Conservation (phyloP, 2,888 invertebrate species). For the Cybosia mesomella region DNA sequence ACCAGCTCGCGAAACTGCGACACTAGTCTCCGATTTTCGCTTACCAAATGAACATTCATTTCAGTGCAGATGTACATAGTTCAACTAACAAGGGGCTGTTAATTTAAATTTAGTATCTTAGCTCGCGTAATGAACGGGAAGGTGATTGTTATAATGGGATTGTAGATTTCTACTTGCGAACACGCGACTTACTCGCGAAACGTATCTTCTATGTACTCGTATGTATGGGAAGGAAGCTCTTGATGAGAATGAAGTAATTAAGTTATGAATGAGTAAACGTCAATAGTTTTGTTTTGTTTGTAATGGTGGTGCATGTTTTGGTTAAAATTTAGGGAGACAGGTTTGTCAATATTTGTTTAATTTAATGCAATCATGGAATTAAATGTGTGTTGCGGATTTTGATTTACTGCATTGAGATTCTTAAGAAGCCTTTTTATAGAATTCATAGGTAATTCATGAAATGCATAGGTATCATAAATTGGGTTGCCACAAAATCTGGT, state of each 20-base stretch:
- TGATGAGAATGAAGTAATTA: constrained; percentile 48
- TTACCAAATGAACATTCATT: constrained; percentile 81
- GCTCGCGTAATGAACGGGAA: constrained; percentile 84
- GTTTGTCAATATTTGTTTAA: constrained; percentile 9
- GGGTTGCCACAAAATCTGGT: too few species aligned
- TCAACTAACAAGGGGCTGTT: constrained; percentile 84
- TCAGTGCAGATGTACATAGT: constrained; percentile 78
- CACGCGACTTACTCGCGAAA: constrained; percentile 36
- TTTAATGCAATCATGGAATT: neutral
- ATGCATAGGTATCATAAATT: too few species aligned
- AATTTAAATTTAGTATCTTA: constrained; percentile 87
- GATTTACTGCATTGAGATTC: neutral
- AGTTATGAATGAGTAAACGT: constrained; percentile 39
- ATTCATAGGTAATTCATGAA: too few species aligned
- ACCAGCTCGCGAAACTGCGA: constrained; percentile 49
- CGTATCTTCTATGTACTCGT: constrained; percentile 32
- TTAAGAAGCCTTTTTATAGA: neutral
- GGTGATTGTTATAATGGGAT: constrained; percentile 85
- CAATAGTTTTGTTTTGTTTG: constrained; percentile 33
- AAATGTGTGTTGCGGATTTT: neutral
- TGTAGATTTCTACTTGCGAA: constrained; percentile 67
- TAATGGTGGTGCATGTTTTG: constrained; percentile 17
- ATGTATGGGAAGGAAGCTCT: constrained; percentile 21
- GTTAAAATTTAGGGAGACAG: neutral
- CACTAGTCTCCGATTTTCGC: constrained; percentile 62